phyloP scores from a whole-genome alignment of 2,888 invertebrate genomes.

The Dicyrtomina minuta region DNA sequence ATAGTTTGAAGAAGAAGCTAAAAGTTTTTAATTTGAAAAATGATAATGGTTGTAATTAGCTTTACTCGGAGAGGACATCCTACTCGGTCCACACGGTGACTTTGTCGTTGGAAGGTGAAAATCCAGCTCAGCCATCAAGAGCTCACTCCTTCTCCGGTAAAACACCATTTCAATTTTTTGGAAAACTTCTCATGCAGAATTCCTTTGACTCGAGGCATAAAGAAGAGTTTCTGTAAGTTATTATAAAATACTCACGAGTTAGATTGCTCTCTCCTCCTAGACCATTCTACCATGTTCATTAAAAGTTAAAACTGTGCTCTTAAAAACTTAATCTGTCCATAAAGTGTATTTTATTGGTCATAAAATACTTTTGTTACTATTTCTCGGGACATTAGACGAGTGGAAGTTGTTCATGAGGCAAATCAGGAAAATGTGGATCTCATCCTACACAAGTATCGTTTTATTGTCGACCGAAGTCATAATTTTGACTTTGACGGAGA shows the following conservation, averaged over 20 bases:
- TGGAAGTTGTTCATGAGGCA: slow-evolving; percentile 27
- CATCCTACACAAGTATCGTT: slow-evolving; percentile 24
- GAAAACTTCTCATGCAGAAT: slow-evolving; percentile 33
- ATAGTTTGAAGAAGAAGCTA: background rate
- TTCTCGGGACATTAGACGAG: slow-evolving; percentile 9
- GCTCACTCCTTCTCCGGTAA: slow-evolving; percentile 16
- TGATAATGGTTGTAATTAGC: slow-evolving; percentile 4
- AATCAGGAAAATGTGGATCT: slow-evolving; percentile 21
- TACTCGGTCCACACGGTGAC: slow-evolving; percentile 23
- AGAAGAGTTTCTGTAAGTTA: slow-evolving; percentile 31
- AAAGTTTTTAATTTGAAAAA: background rate
- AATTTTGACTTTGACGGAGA: slow-evolving; percentile 32
- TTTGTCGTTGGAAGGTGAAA: slow-evolving; percentile 12
- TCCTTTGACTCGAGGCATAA: slow-evolving; percentile 26
- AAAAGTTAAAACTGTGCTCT: background rate
- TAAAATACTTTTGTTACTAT: background rate
- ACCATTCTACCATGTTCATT: background rate
- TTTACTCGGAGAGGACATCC: slow-evolving; percentile 24
- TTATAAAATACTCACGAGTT: slow-evolving; percentile 4
- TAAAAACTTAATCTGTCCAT: slow-evolving; percentile 9
- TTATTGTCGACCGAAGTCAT: slow-evolving; percentile 15
- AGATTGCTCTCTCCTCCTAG: background rate
- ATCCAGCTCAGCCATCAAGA: slow-evolving; percentile 6
- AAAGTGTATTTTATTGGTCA: slow-evolving; percentile 1
- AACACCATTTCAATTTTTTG: slow-evolving; percentile 19